Percentiles rank a stretch among this genome's conserved stretches.
These are phyloP conservation scores for Drosophila formosana DNA, from an alignment of 2,888 invertebrate species.

Conservation along the genomic window DNA sequence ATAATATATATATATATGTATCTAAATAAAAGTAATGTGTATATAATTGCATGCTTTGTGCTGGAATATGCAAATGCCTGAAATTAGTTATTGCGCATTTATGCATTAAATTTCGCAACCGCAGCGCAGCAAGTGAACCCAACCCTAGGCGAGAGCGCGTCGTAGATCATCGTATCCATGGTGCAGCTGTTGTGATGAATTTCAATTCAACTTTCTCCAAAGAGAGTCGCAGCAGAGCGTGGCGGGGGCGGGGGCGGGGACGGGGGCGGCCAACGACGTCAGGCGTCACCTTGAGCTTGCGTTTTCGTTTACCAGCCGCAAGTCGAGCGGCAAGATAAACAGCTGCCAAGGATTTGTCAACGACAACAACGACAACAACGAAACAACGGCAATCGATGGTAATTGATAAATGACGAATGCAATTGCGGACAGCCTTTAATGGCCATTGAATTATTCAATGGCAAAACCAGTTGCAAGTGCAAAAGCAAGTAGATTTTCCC, in stretches of 20 bases:
- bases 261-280: conserved; percentile 11
- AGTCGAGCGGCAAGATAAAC: neutral
- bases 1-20: conserved; percentile 8
- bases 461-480: conserved; percentile 5
- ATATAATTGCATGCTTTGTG: conserved; percentile 1
- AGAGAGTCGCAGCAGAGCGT: no score
- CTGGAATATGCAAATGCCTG: conserved; percentile 21
- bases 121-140: conserved; percentile 17
- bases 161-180: conserved; percentile 28
- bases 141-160: conserved; percentile 21
- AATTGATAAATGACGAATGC: conserved; percentile 4
- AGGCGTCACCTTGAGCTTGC: conserved; percentile 61
- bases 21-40: conserved; percentile 20
- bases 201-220: neutral
- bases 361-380: no score
- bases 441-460: conserved; percentile 30
- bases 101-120: conserved; percentile 27
- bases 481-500: conserved; percentile 1
- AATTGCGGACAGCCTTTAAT: conserved; percentile 14
- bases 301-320: conserved; percentile 71
- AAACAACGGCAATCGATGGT: neutral
- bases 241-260: no score
- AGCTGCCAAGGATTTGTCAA: conserved; percentile 9
- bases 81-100: conserved; percentile 54
- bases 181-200: conserved; percentile 30